Base-by-base conservation (phyloP, 2,888 invertebrate species). In the Drosophila borborema region DNA sequence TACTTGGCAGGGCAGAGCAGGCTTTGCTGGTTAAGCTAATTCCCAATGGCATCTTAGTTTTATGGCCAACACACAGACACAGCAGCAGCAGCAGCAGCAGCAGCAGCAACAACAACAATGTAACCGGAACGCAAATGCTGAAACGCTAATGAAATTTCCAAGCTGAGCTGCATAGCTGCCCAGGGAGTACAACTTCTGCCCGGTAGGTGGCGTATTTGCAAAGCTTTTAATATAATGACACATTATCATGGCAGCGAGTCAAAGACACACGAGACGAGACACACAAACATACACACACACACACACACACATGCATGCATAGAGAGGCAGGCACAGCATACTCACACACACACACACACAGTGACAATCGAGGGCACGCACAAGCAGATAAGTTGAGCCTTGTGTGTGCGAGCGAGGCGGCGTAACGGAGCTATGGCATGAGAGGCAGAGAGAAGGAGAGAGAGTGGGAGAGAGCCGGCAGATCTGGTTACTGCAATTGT, bases 211-310 rank as follows among this genome's bases (percentile, higher is more conserved):
- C 80, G 73, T 89, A 86, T 90, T 91, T 91, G 80, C 89, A 79
- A 86, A 88, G 91, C 90, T 91, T 89, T 91, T 88, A 90, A 86
- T 89, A 81, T 89, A 91, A 90, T 91, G 89, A 90, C 86, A 83
- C 83, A 90, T 91, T 82, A 86, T 83, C 82, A 85, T 84, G 80
- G 77, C 74, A 62, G 70, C 74, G 61, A 75, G 84, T 81, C 89
- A 89, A 86, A 88, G 75, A 73, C 77, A 70, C 49, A 49, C 43
- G 36, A 41, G 48, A 77, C 28, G 61, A 61, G 20, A 53, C 18
- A 59, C 55, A 65, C 41, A 46, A n/a, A 64, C 60, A 59, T 14
- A 60, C 54, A 48, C 28, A 74, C 45, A 45, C 16, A 46, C 23
- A 64, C 56, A 61, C 18, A 60, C 51, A 48, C 16, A 40, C 16